Evolutionary conservation across 2,797 vertebrate genomes (phyloP).

Genomic region (Helicolenus hilgendorfi): DNA sequence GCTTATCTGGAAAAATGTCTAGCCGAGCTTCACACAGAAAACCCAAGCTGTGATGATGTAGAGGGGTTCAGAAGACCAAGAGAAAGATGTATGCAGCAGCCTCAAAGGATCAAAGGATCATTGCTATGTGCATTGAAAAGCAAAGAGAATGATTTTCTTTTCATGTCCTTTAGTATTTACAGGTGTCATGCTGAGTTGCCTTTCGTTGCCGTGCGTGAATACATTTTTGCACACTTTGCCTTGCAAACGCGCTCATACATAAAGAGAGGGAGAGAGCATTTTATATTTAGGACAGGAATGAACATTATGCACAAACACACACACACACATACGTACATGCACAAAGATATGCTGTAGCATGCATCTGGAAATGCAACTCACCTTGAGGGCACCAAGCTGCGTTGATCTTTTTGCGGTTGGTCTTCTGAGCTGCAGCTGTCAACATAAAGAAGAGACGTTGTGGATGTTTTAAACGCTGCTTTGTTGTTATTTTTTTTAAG

Average conservation of each 20-base stretch:
- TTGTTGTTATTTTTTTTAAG: neutral
- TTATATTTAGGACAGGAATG: neutral
- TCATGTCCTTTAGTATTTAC: neutral
- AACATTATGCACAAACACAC: neutral
- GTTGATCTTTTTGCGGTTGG: slow-evolving; percentile 20
- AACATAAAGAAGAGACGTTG: slow-evolving; percentile 36
- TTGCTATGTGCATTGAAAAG: slow-evolving; percentile 13
- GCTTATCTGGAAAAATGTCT: slow-evolving; percentile 25
- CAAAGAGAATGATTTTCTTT: neutral
- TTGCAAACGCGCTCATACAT: neutral
- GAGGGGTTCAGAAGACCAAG: slow-evolving; percentile 6
- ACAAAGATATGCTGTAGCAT: neutral
- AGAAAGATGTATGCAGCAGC: neutral
- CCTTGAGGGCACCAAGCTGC: slow-evolving; percentile 30
- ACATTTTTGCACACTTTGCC: slow-evolving; percentile 4
- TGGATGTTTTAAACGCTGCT: neutral
- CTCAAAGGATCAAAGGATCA: neutral
- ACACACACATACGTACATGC: neutral
- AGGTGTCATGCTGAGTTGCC: slow-evolving; percentile 8
- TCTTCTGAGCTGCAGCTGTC: slow-evolving; percentile 42
- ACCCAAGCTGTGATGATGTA: neutral
- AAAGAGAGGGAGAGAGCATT: neutral
- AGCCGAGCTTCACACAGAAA: slow-evolving; percentile 4
- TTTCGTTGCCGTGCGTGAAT: slow-evolving; percentile 4
- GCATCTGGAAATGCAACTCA: slow-evolving; percentile 41